These are phyloP conservation scores for Elgaria multicarinata DNA, from an alignment of 2,113 vertebrate genomes.

Conservation along the genomic window DNA sequence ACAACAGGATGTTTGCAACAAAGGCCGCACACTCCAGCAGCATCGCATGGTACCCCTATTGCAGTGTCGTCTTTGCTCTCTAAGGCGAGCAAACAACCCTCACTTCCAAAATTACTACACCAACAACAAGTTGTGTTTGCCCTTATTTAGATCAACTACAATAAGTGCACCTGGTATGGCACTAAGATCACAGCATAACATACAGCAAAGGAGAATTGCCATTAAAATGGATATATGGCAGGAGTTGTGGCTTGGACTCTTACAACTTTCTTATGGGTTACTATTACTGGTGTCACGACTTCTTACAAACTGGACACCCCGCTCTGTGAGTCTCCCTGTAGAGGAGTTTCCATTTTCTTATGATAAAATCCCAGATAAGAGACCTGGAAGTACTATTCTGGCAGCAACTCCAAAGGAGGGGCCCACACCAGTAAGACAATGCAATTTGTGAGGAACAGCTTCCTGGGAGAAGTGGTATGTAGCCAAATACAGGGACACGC, in stretches of 20 bases:
- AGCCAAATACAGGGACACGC: background rate
- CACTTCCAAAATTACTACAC: conserved; percentile 9
- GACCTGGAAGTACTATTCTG: conserved; percentile 29
- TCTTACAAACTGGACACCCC: background rate
- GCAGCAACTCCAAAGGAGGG: conserved; percentile 40
- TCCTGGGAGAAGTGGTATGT: background rate
- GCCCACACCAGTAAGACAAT: background rate
- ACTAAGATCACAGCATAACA: conserved; percentile 1
- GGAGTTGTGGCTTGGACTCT: background rate
- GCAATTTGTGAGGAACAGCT: background rate
- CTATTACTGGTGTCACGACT: rapidly evolving
- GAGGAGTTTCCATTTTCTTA: background rate
- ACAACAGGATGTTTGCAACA: background rate
- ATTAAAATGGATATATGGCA: rapidly evolving
- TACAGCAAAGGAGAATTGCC: background rate
- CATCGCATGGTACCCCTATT: background rate
- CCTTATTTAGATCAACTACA: background rate
- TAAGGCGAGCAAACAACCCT: background rate
- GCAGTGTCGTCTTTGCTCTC: background rate
- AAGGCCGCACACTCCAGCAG: background rate
- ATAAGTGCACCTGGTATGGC: conserved; percentile 5
- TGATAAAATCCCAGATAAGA: conserved; percentile 31
- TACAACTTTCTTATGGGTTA: background rate
- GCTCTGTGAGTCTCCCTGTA: conserved; percentile 2
- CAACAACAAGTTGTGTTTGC: conserved; percentile 21